Conservation (phyloP, 35 echinoderm and acorn worm genomes). For the Anneissia japonica region DNA sequence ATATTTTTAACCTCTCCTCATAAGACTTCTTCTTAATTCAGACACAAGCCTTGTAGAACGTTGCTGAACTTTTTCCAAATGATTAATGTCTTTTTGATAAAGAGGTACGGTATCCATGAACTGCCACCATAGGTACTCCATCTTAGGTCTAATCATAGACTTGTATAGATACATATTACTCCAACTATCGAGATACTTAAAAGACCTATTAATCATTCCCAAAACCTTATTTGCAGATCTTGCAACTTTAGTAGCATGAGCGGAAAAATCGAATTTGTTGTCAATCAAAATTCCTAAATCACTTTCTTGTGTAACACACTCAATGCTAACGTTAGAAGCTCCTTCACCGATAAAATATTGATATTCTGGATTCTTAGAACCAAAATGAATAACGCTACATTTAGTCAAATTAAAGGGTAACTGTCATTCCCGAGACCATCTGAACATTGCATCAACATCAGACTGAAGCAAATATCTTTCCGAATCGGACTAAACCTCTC, state of each 20-base stretch:
- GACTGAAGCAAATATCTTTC: neutral
- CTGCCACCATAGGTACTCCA: neutral
- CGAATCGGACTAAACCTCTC: neutral
- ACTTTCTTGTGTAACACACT: neutral
- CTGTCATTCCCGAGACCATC: neutral
- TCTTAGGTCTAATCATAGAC: neutral
- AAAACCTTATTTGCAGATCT: neutral
- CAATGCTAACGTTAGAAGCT: neutral
- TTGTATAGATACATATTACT: neutral
- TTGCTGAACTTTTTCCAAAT: too few species aligned
- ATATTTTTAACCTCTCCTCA: too few species aligned
- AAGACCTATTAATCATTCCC: neutral
- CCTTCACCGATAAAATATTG: too few species aligned
- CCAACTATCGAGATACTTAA: neutral
- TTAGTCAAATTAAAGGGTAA: neutral
- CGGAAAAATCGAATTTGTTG: neutral
- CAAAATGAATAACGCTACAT: neutral
- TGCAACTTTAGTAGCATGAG: neutral
- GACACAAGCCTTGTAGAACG: too few species aligned
- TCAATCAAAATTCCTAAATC: neutral
- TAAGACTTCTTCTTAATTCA: too few species aligned
- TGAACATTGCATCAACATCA: neutral
- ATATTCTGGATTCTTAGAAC: neutral
- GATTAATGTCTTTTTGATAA: neutral
- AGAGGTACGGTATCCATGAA: neutral